Evolutionary conservation across 2,888 invertebrate genomes (phyloP).

Genomic region (Melanophora roralis): DNA sequence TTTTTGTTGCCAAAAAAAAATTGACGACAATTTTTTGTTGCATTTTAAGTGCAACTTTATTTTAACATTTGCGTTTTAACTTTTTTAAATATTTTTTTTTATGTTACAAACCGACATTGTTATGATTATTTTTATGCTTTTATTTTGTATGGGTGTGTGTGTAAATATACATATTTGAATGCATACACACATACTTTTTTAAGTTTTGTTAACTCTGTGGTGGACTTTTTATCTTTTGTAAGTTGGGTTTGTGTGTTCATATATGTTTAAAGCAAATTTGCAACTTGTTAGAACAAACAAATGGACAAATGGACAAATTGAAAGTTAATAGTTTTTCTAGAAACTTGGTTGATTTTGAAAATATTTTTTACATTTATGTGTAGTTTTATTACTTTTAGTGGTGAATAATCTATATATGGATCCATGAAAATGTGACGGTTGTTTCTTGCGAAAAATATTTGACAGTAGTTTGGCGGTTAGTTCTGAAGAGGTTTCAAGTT

Average conservation of each 20-base stretch:
- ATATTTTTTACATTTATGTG: constrained; percentile 12
- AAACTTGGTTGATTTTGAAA: constrained; percentile 41
- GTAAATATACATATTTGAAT: neutral
- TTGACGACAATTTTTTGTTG: constrained; percentile 32
- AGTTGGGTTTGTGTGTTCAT: neutral
- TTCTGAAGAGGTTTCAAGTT: no score
- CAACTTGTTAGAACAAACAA: constrained; percentile 67
- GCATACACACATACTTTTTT: constrained; percentile 27
- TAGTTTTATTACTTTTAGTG: no score
- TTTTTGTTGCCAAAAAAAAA: constrained; percentile 20
- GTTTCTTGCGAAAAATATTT: no score
- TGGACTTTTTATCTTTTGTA: constrained; percentile 58
- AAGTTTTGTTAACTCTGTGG: constrained; percentile 62
- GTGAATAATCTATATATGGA: no score
- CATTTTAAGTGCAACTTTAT: constrained; percentile 57
- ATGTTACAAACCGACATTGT: constrained; percentile 40
- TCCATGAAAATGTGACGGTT: no score
- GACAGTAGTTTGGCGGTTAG: no score
- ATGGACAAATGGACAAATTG: constrained; percentile 61
- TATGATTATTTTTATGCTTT: constrained; percentile 41
- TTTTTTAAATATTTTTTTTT: constrained; percentile 1
- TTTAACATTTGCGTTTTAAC: constrained; percentile 12
- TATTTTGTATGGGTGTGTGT: constrained; percentile 34
- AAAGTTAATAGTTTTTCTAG: constrained; percentile 52
- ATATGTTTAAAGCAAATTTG: constrained; percentile 65